Evolutionary conservation across 2,888 invertebrate genomes (phyloP).

Genomic region (Stenoptilia bipunctidactyla): DNA sequence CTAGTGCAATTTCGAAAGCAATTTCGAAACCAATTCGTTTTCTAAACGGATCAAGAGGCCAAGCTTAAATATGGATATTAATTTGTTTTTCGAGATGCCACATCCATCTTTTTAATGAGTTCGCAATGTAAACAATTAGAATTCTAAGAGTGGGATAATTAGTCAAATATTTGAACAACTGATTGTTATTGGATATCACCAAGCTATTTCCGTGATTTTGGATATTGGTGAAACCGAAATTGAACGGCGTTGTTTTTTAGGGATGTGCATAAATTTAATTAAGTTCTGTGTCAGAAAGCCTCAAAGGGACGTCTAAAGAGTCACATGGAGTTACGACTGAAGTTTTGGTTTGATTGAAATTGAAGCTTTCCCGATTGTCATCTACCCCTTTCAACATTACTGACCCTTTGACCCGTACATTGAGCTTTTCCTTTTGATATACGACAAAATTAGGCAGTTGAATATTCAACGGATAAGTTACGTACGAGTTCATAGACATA

Average conservation of each 20-base stretch:
- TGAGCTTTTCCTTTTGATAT: slow-evolving; percentile 28
- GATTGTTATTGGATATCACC: slow-evolving; percentile 1
- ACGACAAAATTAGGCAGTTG: slow-evolving; percentile 54
- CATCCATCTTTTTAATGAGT: slow-evolving; percentile 44
- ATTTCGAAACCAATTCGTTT: slow-evolving; percentile 68
- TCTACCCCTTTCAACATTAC: slow-evolving; percentile 45
- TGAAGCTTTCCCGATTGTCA: slow-evolving; percentile 44
- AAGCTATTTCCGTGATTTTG: too few species aligned
- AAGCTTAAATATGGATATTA: slow-evolving; percentile 61
- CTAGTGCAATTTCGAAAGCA: slow-evolving; percentile 69
- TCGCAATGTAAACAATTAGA: slow-evolving; percentile 36
- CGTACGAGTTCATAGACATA: slow-evolving; percentile 25
- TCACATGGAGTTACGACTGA: slow-evolving; percentile 42
- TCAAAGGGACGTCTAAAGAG: slow-evolving; percentile 23
- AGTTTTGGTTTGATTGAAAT: slow-evolving; percentile 58
- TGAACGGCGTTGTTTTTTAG: too few species aligned
- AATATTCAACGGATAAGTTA: slow-evolving; percentile 31
- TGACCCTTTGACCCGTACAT: slow-evolving; percentile 34
- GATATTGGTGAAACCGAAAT: too few species aligned
- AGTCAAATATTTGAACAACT: slow-evolving; percentile 22
- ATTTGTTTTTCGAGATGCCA: slow-evolving; percentile 46
- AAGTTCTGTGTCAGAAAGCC: too few species aligned
- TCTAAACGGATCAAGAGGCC: slow-evolving; percentile 63
- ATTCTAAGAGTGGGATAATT: slow-evolving; percentile 25
- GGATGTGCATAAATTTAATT: too few species aligned